Evolutionary conservation across 1,140 invertebrate genomes (phyloP).

Genomic region (Drosophila bocqueti): DNA sequence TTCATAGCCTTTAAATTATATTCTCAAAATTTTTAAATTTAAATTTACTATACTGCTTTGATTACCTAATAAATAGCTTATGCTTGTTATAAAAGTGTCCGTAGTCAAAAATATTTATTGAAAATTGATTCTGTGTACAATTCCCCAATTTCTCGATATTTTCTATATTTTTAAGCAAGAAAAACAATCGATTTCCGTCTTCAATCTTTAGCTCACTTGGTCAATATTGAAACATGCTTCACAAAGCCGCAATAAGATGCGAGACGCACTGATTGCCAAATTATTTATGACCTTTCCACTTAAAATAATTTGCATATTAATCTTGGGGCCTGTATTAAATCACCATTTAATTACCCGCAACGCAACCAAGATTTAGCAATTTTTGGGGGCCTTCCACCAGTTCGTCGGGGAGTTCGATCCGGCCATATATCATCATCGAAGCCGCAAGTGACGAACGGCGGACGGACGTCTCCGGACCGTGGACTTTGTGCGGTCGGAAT

Average conservation of each 20-base stretch:
- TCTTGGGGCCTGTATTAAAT: slow-evolving; percentile 42
- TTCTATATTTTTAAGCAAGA: background rate
- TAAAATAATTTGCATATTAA: slow-evolving; percentile 39
- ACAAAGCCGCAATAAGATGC: background rate
- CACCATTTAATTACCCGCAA: slow-evolving; percentile 50
- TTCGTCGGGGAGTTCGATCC: slow-evolving; percentile 28
- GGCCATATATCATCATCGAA: slow-evolving; percentile 42
- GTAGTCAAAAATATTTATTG: background rate
- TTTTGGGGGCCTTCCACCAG: slow-evolving; percentile 20
- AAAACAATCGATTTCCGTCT: background rate
- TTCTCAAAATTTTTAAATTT: too few relatives aligned
- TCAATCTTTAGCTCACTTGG: background rate
- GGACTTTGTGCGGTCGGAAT: slow-evolving; percentile 39
- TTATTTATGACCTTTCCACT: slow-evolving; percentile 19
- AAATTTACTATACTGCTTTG: too few relatives aligned
- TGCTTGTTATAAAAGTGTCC: background rate
- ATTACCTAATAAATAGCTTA: too few relatives aligned
- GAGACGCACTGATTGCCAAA: slow-evolving; percentile 13
- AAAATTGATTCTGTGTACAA: background rate
- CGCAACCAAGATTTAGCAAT: slow-evolving; percentile 41
- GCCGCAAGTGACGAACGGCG: slow-evolving; percentile 54
- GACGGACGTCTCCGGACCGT: background rate
- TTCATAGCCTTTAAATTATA: too few relatives aligned
- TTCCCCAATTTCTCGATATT: background rate
- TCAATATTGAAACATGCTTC: background rate